A percentile compares a stretch with the other conserved stretches of the same genome.
phyloP scores from a whole-genome alignment of 35 echinoderm and acorn worm genomes.

The Ophioderma brevispina region DNA sequence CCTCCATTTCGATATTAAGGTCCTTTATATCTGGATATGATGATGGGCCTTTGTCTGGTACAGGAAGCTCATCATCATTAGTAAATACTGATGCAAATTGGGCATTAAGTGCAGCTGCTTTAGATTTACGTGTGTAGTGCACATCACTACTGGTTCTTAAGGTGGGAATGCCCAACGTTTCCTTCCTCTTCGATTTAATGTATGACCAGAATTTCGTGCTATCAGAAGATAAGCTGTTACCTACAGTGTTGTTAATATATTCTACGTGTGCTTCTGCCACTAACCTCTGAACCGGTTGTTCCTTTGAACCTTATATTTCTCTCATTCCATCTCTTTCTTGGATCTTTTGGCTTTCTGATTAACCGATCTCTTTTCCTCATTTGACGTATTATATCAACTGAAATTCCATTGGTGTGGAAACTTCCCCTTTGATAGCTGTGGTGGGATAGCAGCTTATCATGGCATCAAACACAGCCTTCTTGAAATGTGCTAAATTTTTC shows the following conservation, averaged over 20 bases:
- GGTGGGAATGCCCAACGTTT: constrained; percentile 48
- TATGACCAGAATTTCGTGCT: constrained; percentile 37
- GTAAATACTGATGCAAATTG: constrained; percentile 30
- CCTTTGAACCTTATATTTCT: background rate
- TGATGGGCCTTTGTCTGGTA: constrained; percentile 6
- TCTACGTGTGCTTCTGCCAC: constrained; percentile 7
- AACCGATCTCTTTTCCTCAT: constrained; percentile 53
- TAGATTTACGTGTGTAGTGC: constrained; percentile 9
- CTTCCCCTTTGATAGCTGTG: constrained; percentile 32
- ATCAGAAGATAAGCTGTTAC: constrained; percentile 23
- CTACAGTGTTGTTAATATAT: constrained; percentile 35
- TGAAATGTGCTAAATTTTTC: constrained; percentile 39
- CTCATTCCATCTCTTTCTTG: constrained; percentile 2
- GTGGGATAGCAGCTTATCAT: background rate
- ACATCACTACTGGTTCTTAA: constrained; percentile 29
- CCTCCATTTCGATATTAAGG: constrained; percentile 25
- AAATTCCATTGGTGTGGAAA: constrained; percentile 8
- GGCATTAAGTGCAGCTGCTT: constrained; percentile 26
- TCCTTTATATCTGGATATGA: constrained; percentile 23
- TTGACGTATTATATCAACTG: constrained; percentile 28
- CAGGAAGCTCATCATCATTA: background rate
- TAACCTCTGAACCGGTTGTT: constrained; percentile 6
- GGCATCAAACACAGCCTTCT: background rate
- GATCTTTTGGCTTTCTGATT: constrained; percentile 5
- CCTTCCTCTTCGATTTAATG: constrained; percentile 8